phyloP scores from a whole-genome alignment of 2,888 invertebrate genomes.

The Agrotis clavis region DNA sequence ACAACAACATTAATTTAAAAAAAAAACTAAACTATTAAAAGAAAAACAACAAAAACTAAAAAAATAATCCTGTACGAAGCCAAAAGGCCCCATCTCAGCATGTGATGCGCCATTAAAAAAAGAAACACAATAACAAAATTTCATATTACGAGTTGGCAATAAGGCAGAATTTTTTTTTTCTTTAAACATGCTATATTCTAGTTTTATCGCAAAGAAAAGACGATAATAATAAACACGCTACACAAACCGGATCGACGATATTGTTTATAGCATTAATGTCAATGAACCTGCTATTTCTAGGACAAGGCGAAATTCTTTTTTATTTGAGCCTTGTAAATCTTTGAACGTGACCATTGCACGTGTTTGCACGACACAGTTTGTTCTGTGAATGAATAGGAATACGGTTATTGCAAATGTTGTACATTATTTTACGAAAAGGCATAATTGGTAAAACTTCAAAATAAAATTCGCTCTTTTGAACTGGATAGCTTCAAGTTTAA shows the following conservation, averaged over 20 bases:
- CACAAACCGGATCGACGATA: conserved; percentile 44
- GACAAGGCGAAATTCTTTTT: conserved; percentile 60
- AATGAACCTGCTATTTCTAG: conserved; percentile 67
- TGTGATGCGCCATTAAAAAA: too few species aligned
- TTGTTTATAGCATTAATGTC: conserved; percentile 52
- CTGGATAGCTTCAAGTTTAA: neutral
- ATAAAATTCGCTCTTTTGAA: too few species aligned
- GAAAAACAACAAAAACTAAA: too few species aligned
- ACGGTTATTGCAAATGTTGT: neutral
- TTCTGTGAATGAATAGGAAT: conserved; percentile 26
- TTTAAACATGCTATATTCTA: neutral
- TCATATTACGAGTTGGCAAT: neutral
- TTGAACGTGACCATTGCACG: conserved; percentile 34
- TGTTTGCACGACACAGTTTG: conserved; percentile 20
- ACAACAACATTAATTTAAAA: too few species aligned
- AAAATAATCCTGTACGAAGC: too few species aligned
- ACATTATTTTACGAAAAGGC: neutral
- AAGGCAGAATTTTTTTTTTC: conserved; percentile 3
- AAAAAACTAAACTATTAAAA: too few species aligned
- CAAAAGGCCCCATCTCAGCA: too few species aligned
- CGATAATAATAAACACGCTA: conserved; percentile 39
- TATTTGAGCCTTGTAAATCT: conserved; percentile 26
- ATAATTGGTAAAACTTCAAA: neutral
- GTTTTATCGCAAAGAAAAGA: conserved; percentile 38
- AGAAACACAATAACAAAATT: neutral